Conservation (phyloP, 2,888 invertebrate genomes). For the Drosophila histrio region DNA sequence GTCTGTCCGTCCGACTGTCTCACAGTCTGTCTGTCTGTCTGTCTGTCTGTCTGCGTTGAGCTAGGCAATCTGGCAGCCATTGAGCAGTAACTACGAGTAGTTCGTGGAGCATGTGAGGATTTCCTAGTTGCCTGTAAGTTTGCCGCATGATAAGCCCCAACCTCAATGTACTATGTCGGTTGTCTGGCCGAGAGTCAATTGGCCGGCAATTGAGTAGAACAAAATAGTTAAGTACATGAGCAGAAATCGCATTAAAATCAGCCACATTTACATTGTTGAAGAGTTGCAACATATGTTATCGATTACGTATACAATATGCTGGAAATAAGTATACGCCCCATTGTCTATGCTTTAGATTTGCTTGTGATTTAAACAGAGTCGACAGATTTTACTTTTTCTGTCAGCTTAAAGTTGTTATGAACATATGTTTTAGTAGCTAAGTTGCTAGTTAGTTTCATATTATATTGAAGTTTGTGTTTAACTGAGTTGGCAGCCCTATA, state of each 20-base stretch:
- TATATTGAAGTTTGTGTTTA: neutral
- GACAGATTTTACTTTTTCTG: neutral
- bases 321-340: conserved; percentile 13
- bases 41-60: conserved; percentile 26
- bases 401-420: neutral
- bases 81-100: conserved; percentile 46
- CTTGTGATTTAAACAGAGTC: neutral
- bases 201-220: conserved; percentile 61
- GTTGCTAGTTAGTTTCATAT: neutral
- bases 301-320: conserved; percentile 9
- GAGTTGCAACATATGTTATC: conserved; percentile 39
- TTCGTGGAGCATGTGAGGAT: conserved; percentile 8
- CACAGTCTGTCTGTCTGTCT: neutral
- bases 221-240: conserved; percentile 56
- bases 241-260: conserved; percentile 54
- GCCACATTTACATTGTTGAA: conserved; percentile 52
- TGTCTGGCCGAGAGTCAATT: conserved; percentile 48
- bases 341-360: neutral
- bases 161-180: neutral
- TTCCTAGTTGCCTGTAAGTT: conserved; percentile 33
- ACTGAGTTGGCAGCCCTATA: neutral
- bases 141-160: conserved; percentile 27
- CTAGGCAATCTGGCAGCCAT: conserved; percentile 58
- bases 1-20: neutral
- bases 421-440: neutral